A percentile compares a stretch with the other conserved stretches of the same genome.
These are phyloP conservation scores for Neosilurus mollespiculum DNA, from an alignment of 2,797 vertebrate genomes.

Conservation along the genomic window DNA sequence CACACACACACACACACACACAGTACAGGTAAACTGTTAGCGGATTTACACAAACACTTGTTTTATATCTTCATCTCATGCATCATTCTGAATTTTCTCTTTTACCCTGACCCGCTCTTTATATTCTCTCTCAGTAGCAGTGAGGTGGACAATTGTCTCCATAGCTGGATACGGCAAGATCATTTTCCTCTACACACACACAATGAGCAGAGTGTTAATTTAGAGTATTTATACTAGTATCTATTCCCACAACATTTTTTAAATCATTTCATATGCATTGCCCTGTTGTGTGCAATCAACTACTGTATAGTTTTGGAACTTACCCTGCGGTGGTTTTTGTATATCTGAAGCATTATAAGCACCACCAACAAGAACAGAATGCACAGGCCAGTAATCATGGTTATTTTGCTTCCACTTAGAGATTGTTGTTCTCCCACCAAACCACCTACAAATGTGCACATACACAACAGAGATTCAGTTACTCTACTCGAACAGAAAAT, in stretches of 20 bases:
- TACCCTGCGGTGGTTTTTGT: constrained; percentile 74
- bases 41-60: constrained; percentile 29
- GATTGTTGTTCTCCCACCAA: constrained; percentile 44
- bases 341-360: constrained; percentile 69
- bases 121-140: constrained; percentile 65
- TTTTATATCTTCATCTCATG: constrained; percentile 21
- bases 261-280: background rate
- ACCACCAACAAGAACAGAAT: constrained; percentile 67
- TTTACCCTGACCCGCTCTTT: constrained; percentile 56
- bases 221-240: background rate
- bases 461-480: background rate
- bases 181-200: constrained; percentile 66
- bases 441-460: constrained; percentile 57
- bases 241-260: background rate
- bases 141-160: constrained; percentile 72
- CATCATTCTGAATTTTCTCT: constrained; percentile 30
- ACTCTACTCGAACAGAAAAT: background rate
- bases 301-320: constrained; percentile 26
- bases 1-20: constrained; percentile 21
- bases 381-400: constrained; percentile 57
- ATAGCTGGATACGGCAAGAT: constrained; percentile 71
- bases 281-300: background rate
- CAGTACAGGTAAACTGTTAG: constrained; percentile 43
- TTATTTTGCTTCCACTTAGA: constrained; percentile 38
- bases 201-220: constrained; percentile 15